A percentile compares a stretch with the other conserved stretches of the same genome.
Conservation (phyloP, 30 jellyfish, hydroid and myxozoan species). For the Pelagia noctiluca region DNA sequence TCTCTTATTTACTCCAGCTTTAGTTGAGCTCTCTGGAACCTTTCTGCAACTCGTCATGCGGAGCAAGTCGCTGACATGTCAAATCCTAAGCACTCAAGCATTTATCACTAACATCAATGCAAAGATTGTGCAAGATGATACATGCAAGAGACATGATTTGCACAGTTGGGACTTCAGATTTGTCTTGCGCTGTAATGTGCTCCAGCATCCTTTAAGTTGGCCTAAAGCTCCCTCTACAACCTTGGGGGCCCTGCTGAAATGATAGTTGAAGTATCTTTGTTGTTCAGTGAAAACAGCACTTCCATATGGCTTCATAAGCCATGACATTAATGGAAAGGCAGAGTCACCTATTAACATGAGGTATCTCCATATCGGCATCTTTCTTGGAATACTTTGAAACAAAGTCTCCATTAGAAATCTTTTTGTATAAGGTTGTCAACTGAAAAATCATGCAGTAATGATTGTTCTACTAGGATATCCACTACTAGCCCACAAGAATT, state of each 20-base stretch:
- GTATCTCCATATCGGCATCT: not conserved
- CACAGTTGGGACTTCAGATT: constrained; percentile 23
- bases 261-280: constrained; percentile 26
- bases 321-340: constrained; percentile 23
- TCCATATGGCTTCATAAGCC: constrained; percentile 23
- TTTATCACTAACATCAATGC: constrained; percentile 48
- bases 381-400: not conserved
- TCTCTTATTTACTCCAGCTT: constrained; percentile 48
- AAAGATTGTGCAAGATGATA: constrained; percentile 65
- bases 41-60: constrained; percentile 33
- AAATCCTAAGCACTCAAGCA: constrained; percentile 46
- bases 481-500: constrained; percentile 5
- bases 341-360: constrained; percentile 12
- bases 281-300: constrained; percentile 14
- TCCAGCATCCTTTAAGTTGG: constrained; percentile 59
- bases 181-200: constrained; percentile 40
- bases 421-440: not conserved
- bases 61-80: constrained; percentile 27
- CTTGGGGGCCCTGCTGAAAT: constrained; percentile 45
- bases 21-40: constrained; percentile 15
- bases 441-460: not conserved
- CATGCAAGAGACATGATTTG: constrained; percentile 51
- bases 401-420: constrained; percentile 7
- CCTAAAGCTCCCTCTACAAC: constrained; percentile 62
- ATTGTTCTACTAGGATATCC: not conserved